Base-by-base conservation (phyloP, 1,140 invertebrate species). In the Eumeta japonica region DNA sequence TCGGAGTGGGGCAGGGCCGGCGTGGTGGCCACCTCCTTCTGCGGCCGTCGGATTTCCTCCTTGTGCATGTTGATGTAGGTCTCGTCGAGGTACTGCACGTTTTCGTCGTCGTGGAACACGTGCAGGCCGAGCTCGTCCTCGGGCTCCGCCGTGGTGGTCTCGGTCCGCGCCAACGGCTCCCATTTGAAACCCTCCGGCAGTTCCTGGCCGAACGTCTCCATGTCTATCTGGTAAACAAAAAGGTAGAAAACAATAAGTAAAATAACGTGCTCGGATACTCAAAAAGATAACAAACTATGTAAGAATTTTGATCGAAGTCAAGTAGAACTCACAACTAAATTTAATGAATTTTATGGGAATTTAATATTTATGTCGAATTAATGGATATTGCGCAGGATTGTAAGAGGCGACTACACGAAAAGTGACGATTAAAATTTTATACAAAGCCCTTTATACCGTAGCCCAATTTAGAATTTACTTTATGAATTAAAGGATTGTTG, bases 151-250 rank as follows among this genome's bases (percentile, higher is more conserved):
- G 65, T 64, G 11, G 70, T 71, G 0, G 65, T 74, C 28, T 73
- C 64, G 5, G 49, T 16, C 52, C 70, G 71, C 7, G 52, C 48
- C 3, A 55, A 59, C 3, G 65, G 62, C 31, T 74, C 70, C 70
- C 70, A 74, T 55, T 73, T 67, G 42, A 73, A 73, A 64, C 66
- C 67, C 4, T 52, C 45, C 5, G 66, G 68, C 16, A 73, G 32
- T 37, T 63, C 58, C 44, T 73, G 58, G 4, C 48, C 37, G 12
- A 62, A 52, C 2, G 56, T 58, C 3, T 65, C 66, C 42, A 62
- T 58, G 16, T 73, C 68, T 40, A 71, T 68, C 68, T 73, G 52
- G 11, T 35, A n/a, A 24, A 16, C 20, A 24, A 30, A 12, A 30
- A 33, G 28, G 5, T 13, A 11, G 10, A 13, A 10, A 29, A 13